A percentile compares a stretch with the other conserved stretches of the same genome.
phyloP scores from a whole-genome alignment of 2,113 vertebrate species.

The Geococcyx californianus region DNA sequence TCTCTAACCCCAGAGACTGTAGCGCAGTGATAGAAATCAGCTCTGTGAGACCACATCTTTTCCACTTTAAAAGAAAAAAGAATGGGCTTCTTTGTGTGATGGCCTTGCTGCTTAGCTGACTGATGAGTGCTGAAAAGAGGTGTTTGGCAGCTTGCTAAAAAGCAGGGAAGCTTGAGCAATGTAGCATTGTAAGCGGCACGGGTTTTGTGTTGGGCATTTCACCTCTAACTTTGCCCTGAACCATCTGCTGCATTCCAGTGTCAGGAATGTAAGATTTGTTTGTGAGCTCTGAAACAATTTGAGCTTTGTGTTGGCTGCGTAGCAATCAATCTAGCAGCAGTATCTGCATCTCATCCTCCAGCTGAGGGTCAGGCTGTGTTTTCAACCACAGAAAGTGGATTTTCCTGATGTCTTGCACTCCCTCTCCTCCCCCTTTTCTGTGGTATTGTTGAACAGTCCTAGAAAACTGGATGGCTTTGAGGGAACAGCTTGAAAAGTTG shows the following conservation, averaged over 20 bases:
- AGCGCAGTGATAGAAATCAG: not conserved
- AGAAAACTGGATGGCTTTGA: not conserved
- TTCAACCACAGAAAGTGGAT: not conserved
- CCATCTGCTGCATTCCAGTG: slow-evolving; percentile 63
- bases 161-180: not conserved
- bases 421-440: not conserved
- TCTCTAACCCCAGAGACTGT: accelerated
- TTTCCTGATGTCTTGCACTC: not conserved
- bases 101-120: slow-evolving; percentile 2
- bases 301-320: slow-evolving; percentile 22
- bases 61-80: not conserved
- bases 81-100: not conserved
- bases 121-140: slow-evolving; percentile 11
- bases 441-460: not conserved
- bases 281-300: slow-evolving; percentile 44
- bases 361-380: slow-evolving; percentile 33
- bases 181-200: not conserved
- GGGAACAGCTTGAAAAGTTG: not conserved
- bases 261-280: slow-evolving; percentile 43
- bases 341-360: slow-evolving; percentile 29
- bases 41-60: not conserved
- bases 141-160: slow-evolving; percentile 23
- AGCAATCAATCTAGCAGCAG: not conserved
- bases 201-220: slow-evolving; percentile 18
- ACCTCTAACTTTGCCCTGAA: slow-evolving; percentile 45